Conservation (phyloP, 2,888 invertebrate genomes). For the Galeopsomyia nigrocyanea region DNA sequence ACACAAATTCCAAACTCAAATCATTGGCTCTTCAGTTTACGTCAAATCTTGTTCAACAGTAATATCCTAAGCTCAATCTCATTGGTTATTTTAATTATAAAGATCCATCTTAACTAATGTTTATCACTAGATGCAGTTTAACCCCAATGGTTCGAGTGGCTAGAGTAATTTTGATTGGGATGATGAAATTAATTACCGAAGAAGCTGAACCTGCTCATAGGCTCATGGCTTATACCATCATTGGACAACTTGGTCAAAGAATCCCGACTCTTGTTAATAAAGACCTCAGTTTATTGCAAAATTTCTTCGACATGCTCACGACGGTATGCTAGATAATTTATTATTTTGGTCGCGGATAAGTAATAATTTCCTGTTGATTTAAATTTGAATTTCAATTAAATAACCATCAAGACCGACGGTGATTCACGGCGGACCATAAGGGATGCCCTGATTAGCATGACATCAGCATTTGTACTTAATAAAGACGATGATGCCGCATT, state of each 20-base stretch:
- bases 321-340: constrained; percentile 60
- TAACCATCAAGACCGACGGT: constrained; percentile 56
- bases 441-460: constrained; percentile 63
- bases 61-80: constrained; percentile 54
- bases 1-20: constrained; percentile 85
- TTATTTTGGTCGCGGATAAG: background rate
- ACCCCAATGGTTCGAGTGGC: constrained; percentile 76
- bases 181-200: constrained; percentile 77
- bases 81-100: constrained; percentile 18
- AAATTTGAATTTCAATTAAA: constrained; percentile 16
- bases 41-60: constrained; percentile 85
- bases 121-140: constrained; percentile 72
- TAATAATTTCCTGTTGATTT: constrained; percentile 13
- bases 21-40: constrained; percentile 86
- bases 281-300: constrained; percentile 74
- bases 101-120: background rate
- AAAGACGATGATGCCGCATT: constrained; percentile 63
- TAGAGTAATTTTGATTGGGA: constrained; percentile 80
- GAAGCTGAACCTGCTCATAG: constrained; percentile 76
- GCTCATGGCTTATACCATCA: constrained; percentile 81
- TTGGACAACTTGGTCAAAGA: constrained; percentile 78
- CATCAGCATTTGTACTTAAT: constrained; percentile 62
- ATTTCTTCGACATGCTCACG: constrained; percentile 71
- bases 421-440: constrained; percentile 61
- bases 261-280: constrained; percentile 77